A percentile compares a stretch with the other conserved stretches of the same genome.
Conservation (phyloP, 2,888 invertebrate genomes). For the Nezara viridula region DNA sequence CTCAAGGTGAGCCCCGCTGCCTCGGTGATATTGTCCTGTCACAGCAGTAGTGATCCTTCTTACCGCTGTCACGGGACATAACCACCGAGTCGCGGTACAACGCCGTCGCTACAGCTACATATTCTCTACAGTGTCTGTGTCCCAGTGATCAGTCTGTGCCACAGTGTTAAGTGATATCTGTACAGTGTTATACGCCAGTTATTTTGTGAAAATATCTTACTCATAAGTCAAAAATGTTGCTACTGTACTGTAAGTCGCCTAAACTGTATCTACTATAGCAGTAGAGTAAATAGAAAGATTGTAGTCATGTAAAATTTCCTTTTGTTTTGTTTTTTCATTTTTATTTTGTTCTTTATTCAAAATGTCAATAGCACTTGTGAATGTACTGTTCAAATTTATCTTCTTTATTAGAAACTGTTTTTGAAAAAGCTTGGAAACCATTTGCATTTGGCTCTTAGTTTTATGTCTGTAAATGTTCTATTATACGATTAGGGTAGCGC, state of each 20-base stretch:
- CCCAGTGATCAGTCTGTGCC: slow-evolving; percentile 41
- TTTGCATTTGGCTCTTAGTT: slow-evolving; percentile 14
- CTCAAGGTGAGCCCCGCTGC: slow-evolving; percentile 67
- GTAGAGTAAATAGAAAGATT: slow-evolving; percentile 45
- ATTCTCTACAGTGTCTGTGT: slow-evolving; percentile 45
- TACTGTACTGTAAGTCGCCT: slow-evolving; percentile 51
- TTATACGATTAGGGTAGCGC: neutral
- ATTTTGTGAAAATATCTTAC: slow-evolving; percentile 48
- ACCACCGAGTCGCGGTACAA: slow-evolving; percentile 63
- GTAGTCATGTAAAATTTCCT: slow-evolving; percentile 41
- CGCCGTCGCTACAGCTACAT: slow-evolving; percentile 49
- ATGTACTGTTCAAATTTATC: slow-evolving; percentile 21
- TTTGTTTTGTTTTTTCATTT: slow-evolving; percentile 27
- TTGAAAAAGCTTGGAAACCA: neutral
- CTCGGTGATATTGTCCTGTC: slow-evolving; percentile 96
- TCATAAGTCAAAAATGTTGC: slow-evolving; percentile 50
- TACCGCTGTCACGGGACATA: slow-evolving; percentile 95
- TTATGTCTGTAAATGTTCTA: slow-evolving; percentile 15
- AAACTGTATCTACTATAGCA: slow-evolving; percentile 40
- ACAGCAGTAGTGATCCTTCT: slow-evolving; percentile 89
- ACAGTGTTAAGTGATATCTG: slow-evolving; percentile 23
- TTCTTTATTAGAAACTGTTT: slow-evolving; percentile 26
- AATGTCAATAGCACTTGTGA: slow-evolving; percentile 42
- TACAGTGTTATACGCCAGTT: slow-evolving; percentile 10
- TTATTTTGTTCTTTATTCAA: slow-evolving; percentile 40